Evolutionary conservation across 1,140 invertebrate species (phyloP).

Genomic region (Tetramorium alpestre): DNA sequence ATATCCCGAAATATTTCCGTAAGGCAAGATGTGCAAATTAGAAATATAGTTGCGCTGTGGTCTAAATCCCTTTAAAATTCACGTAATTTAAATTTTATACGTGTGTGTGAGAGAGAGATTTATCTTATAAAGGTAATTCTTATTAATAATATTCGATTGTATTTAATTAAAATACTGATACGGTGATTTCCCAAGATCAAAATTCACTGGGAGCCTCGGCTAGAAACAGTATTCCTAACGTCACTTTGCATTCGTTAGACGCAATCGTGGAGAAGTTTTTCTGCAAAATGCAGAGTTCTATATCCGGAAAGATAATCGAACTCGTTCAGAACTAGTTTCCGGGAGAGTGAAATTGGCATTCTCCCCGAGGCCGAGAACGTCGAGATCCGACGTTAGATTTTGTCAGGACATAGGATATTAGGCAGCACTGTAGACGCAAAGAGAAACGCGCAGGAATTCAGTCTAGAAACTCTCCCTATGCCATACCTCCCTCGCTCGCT

Average conservation of each 20-base stretch:
- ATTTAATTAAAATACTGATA: neutral
- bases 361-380: constrained; percentile 53
- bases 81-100: neutral
- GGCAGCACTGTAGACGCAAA: constrained; percentile 53
- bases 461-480: constrained; percentile 64
- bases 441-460: constrained; percentile 68
- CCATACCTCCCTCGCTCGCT: constrained; percentile 53
- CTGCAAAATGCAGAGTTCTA: neutral
- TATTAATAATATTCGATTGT: neutral
- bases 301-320: constrained; percentile 57
- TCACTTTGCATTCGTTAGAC: constrained; percentile 14
- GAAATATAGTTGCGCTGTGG: neutral
- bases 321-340: constrained; percentile 62
- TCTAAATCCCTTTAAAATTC: neutral
- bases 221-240: neutral
- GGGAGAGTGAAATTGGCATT: constrained; percentile 66
- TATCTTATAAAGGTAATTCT: neutral
- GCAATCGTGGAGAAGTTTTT: constrained; percentile 31
- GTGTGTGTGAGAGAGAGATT: neutral
- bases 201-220: neutral
- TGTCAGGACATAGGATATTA: constrained; percentile 74
- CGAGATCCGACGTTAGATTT: constrained; percentile 75
- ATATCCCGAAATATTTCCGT: neutral
- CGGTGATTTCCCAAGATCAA: neutral
- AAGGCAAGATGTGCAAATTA: neutral